These are phyloP conservation scores for Lochmaea capreae DNA, from an alignment of 2,888 invertebrate species.

Conservation along the genomic window DNA sequence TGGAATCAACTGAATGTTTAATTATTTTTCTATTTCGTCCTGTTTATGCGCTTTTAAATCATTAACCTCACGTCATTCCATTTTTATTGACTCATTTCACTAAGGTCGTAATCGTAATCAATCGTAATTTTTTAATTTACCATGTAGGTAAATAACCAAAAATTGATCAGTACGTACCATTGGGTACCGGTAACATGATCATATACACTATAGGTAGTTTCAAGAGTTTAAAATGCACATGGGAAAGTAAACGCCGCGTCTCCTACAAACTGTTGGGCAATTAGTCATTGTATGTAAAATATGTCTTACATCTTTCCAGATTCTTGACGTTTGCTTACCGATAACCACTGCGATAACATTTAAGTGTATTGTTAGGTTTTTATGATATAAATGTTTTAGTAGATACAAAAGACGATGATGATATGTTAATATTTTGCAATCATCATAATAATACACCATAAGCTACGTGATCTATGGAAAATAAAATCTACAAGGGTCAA, in stretches of 20 bases:
- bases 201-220: background rate
- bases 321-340: conserved; percentile 38
- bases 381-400: conserved; percentile 39
- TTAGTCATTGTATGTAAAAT: conserved; percentile 43
- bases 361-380: conserved; percentile 36
- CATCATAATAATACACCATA: background rate
- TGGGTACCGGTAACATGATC: background rate
- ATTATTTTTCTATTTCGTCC: no score
- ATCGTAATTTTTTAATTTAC: background rate
- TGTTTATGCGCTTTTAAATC: no score
- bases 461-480: conserved; percentile 26
- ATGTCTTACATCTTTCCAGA: conserved; percentile 40
- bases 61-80: no score
- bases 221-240: conserved; percentile 18
- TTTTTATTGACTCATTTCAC: background rate
- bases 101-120: no score
- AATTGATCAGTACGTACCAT: background rate
- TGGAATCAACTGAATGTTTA: no score
- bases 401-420: conserved; percentile 30
- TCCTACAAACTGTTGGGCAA: conserved; percentile 33
- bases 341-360: conserved; percentile 42
- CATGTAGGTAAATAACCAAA: no score
- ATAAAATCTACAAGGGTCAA: conserved; percentile 12
- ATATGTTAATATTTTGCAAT: conserved; percentile 29
- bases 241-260: conserved; percentile 34